phyloP scores from a whole-genome alignment of 53 echinoderm and acorn worm species.

The Echinometra lucunter region DNA sequence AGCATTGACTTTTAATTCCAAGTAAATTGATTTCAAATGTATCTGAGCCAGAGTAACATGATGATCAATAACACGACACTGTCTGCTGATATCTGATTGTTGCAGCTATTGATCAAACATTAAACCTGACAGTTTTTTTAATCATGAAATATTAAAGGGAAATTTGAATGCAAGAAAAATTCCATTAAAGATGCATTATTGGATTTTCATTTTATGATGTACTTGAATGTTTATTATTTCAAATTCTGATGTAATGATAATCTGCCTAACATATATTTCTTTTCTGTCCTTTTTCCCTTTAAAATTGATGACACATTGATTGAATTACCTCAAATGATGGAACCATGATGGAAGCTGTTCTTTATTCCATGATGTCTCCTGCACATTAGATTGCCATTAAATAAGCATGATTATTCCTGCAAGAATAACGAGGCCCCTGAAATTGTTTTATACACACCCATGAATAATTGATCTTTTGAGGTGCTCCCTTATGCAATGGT shows the following conservation, averaged over 20 bases:
- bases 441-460: background rate
- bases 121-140: background rate
- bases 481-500: background rate
- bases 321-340: background rate
- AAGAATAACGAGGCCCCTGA: background rate
- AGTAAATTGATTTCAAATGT: background rate
- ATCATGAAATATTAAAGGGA: background rate
- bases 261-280: background rate
- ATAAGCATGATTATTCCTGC: background rate
- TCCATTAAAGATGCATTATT: background rate
- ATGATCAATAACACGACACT: background rate
- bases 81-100: background rate
- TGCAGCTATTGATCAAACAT: background rate
- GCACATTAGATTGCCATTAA: background rate
- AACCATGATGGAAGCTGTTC: background rate
- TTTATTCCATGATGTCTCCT: background rate
- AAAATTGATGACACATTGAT: background rate
- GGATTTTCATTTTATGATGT: background rate
- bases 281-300: background rate
- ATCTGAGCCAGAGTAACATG: background rate
- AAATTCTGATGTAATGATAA: background rate
- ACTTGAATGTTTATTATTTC: background rate
- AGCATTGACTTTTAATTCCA: slow-evolving; percentile 36
- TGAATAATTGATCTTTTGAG: background rate
- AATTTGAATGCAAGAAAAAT: background rate